Evolutionary conservation across 2,113 vertebrate species (phyloP).

Genomic region (Grammomys surdaster): DNA sequence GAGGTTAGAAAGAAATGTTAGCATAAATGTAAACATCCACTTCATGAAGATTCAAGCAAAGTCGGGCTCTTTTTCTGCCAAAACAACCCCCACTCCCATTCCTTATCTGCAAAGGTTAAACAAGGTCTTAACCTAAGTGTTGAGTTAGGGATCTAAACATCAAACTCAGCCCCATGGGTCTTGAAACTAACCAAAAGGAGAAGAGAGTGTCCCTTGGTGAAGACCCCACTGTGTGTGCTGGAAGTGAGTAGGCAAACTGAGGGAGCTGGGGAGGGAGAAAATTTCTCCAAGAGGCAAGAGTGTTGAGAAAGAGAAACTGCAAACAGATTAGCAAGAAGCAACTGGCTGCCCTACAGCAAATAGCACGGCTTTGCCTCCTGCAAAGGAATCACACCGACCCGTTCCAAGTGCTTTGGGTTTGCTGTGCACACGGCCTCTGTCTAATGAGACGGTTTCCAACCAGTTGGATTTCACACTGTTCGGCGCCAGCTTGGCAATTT

Average conservation of each 20-base stretch:
- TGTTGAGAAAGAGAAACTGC: constrained; percentile 54
- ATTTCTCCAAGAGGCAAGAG: constrained; percentile 52
- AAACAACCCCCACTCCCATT: background rate
- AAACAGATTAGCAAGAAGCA: constrained; percentile 59
- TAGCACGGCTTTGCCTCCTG: constrained; percentile 59
- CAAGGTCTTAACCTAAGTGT: background rate
- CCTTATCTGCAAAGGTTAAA: constrained; percentile 45
- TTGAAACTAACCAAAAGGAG: background rate
- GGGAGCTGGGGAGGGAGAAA: background rate
- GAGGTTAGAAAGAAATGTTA: constrained; percentile 63
- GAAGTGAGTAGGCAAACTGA: background rate
- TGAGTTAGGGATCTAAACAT: background rate
- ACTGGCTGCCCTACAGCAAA: constrained; percentile 63
- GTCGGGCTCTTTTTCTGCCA: constrained; percentile 48
- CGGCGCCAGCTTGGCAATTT: constrained; percentile 75
- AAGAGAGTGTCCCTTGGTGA: background rate
- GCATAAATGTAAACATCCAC: constrained; percentile 54
- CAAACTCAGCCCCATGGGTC: background rate
- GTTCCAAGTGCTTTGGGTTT: constrained; percentile 78
- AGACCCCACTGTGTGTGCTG: background rate
- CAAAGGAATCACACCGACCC: constrained; percentile 56
- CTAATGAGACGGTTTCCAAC: constrained; percentile 77
- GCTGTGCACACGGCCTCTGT: constrained; percentile 77
- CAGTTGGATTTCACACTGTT: constrained; percentile 80
- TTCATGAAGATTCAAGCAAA: constrained; percentile 38